Base-by-base conservation (phyloP, 2,113 vertebrate genomes). In the Plotosus lineatus region DNA sequence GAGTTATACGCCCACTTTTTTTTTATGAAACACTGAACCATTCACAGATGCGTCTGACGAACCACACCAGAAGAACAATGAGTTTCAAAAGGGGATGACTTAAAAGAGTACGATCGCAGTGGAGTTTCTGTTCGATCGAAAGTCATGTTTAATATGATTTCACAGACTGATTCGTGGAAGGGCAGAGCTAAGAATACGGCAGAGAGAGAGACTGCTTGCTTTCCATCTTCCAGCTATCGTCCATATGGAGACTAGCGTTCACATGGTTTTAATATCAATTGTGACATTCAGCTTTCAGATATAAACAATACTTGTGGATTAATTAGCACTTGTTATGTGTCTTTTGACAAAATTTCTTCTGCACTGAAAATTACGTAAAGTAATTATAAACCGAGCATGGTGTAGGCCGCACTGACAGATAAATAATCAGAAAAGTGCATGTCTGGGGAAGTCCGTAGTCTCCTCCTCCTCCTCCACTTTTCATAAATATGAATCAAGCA, bases 401-500 rank as follows among this genome's bases (percentile, higher is more conserved):
- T 33, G 42, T 63, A 33, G 44, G 36, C 75, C 15, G 75, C 10
- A 14, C 33, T 63, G 40, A 63, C 42, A 63, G 42, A 42, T 48
- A 61, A 76, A 55, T 76, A 76, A 77, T 17, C 42, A 31, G 58
- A 23, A 77, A 63, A 33, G 9, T 46, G 23, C 26, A 44, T 48
- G 31, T 74, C 50, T 48, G 17, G 58, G 56, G 42, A 61, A 50
- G 61, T 68, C 61, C 46, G 40, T 33, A 12, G 21, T 78, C 33
- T 44, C n/a, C 10, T 46, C 50, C 33, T 44, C n/a, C 10, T 46
- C 50, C 50, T 31, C 51, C 61, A 26, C 50, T 72, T 33, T 50
- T 78, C 48, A n/a, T 38, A 17, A 51, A n/a, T 9, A 56, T 83
- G 73, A 80, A 78, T 80, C 56, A 56, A 75, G 42, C 72, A 73